A percentile compares a stretch with the other conserved stretches of the same genome.
phyloP scores from a whole-genome alignment of 2,113 vertebrate species.

The Rhinolophus ferrumequinum region DNA sequence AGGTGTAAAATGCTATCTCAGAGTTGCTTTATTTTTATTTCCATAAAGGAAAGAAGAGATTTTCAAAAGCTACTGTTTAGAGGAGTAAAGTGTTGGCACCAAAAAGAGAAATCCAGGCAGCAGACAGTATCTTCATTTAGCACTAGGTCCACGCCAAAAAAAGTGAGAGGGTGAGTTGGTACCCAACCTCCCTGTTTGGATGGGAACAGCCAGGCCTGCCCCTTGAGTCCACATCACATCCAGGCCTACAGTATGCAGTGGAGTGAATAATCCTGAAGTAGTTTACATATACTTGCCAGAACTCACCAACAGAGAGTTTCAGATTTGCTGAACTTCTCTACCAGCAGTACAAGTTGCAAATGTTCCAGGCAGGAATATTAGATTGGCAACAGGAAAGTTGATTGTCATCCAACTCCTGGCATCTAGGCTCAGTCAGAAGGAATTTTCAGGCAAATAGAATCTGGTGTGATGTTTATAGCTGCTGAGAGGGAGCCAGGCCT shows the following conservation, averaged over 20 bases:
- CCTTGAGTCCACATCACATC: neutral
- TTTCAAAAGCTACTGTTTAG: neutral
- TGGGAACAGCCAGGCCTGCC: neutral
- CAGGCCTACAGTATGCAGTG: neutral
- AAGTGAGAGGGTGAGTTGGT: neutral
- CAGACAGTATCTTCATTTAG: neutral
- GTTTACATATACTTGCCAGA: neutral
- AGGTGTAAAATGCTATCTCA: neutral
- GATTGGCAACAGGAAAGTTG: neutral
- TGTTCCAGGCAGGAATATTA: conserved; percentile 13
- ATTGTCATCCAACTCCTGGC: conserved; percentile 8
- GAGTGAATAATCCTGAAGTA: neutral
- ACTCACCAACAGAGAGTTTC: neutral
- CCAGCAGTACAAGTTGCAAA: neutral
- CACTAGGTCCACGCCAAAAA: neutral
- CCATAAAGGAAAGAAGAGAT: neutral
- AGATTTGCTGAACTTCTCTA: neutral
- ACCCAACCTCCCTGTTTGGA: neutral
- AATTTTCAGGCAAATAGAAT: conserved; percentile 68
- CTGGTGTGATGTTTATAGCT: conserved; percentile 45
- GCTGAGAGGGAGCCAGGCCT: neutral
- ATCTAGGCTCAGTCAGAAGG: conserved; percentile 36
- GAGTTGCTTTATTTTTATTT: conserved; percentile 10
- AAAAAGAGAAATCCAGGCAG: neutral
- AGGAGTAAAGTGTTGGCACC: neutral